Conservation (phyloP, 2,797 vertebrate genomes). For the Phrynocephalus forsythii region DNA sequence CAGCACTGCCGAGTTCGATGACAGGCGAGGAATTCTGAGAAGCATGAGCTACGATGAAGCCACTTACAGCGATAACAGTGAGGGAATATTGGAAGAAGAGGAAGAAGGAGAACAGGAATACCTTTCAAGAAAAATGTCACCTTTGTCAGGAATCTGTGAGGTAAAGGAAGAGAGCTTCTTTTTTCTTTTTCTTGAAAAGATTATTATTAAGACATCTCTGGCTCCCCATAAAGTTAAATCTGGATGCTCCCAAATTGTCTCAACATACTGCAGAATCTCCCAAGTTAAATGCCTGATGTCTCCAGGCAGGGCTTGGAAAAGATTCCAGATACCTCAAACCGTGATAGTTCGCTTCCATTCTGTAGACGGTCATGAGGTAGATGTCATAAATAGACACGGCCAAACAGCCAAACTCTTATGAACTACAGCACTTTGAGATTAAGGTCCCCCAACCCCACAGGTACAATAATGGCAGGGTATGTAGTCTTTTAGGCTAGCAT, state of each 20-base stretch:
- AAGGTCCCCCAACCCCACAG: neutral
- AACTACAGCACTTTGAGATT: neutral
- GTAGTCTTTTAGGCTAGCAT: neutral
- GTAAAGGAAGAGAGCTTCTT: slow-evolving; percentile 72
- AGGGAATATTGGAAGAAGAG: slow-evolving; percentile 86
- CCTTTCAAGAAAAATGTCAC: slow-evolving; percentile 67
- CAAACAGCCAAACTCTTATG: neutral
- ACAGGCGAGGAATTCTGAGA: slow-evolving; percentile 82
- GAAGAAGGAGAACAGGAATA: slow-evolving; percentile 84
- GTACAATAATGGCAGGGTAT: neutral
- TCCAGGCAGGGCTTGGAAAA: neutral
- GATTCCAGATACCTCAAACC: neutral
- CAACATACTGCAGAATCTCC: no score
- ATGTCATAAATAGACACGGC: neutral
- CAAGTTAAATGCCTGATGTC: no score
- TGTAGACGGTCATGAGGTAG: neutral
- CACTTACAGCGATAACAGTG: slow-evolving; percentile 85
- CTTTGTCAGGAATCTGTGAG: slow-evolving; percentile 81
- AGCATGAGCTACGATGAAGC: slow-evolving; percentile 87
- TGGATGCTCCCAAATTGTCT: neutral
- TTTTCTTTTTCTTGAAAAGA: slow-evolving; percentile 55
- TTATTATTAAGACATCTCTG: slow-evolving; percentile 49
- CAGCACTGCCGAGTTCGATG: slow-evolving; percentile 90
- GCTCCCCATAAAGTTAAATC: neutral
- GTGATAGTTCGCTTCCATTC: neutral